These are phyloP conservation scores for Hetaerina titia DNA, from an alignment of 2,888 invertebrate species.

Conservation along the genomic window DNA sequence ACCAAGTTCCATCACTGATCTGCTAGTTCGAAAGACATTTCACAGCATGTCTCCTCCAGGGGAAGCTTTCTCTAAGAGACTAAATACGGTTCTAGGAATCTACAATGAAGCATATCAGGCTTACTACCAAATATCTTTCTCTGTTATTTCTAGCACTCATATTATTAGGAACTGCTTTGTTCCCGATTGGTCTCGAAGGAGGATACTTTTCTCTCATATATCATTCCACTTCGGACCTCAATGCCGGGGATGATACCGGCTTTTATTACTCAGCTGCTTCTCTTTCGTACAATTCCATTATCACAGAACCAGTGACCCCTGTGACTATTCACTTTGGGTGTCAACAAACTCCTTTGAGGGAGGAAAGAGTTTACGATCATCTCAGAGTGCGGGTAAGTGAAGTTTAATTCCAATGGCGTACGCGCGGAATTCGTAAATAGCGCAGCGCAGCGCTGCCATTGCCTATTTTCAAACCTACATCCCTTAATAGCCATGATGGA, in stretches of 20 bases:
- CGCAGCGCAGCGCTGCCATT: too few relatives aligned
- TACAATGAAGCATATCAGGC: background rate
- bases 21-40: background rate
- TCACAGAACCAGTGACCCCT: background rate
- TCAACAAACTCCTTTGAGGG: background rate
- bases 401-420: background rate
- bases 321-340: background rate
- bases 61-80: background rate
- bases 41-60: background rate
- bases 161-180: background rate
- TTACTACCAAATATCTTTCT: background rate
- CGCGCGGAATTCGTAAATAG: too few relatives aligned
- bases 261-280: background rate
- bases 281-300: background rate
- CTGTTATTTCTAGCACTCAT: background rate
- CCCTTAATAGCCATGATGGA: too few relatives aligned
- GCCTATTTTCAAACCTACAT: too few relatives aligned
- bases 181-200: background rate
- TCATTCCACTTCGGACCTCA: background rate
- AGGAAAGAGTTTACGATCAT: background rate
- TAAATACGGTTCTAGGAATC: background rate
- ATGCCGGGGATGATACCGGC: background rate
- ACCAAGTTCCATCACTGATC: background rate
- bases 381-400: background rate
- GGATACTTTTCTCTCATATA: background rate